Conservation (phyloP, 2,113 vertebrate genomes). For the Bagarius yarrelli region DNA sequence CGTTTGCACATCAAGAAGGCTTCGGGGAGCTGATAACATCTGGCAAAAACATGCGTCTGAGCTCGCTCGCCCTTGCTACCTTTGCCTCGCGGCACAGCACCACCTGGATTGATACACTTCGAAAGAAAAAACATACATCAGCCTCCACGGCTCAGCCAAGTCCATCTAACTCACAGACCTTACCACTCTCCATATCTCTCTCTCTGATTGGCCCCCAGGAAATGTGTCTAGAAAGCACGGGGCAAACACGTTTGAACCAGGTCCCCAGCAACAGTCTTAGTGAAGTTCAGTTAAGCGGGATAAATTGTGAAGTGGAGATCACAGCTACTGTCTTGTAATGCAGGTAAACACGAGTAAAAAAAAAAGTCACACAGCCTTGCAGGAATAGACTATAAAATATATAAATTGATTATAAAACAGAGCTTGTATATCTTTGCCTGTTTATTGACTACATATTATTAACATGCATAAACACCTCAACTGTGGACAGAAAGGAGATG, state of each 20-base stretch:
- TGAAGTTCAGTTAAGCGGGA: conserved; percentile 29
- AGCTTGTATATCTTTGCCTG: not conserved
- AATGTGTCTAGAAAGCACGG: conserved; percentile 57
- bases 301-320: conserved; percentile 49
- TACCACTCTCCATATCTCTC: conserved; percentile 67
- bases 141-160: conserved; percentile 43
- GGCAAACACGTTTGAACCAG: not conserved
- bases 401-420: not conserved
- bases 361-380: not conserved
- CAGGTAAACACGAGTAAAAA: conserved; percentile 60
- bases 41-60: conserved; percentile 91
- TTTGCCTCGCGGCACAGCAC: conserved; percentile 79
- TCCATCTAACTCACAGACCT: conserved; percentile 53
- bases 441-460: not conserved
- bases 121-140: conserved; percentile 78
- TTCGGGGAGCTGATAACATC: conserved; percentile 95
- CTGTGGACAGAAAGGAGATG: too few species aligned
- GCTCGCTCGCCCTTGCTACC: conserved; percentile 79
- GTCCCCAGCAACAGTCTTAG: conserved; percentile 31
- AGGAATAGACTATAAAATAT: not conserved
- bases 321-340: conserved; percentile 62
- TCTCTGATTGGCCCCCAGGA: conserved; percentile 65
- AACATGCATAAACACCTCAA: not conserved
- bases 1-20: conserved; percentile 93
- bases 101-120: conserved; percentile 88